Conservation (phyloP, 2,888 invertebrate species). For the Ischnus inquisitorius region DNA sequence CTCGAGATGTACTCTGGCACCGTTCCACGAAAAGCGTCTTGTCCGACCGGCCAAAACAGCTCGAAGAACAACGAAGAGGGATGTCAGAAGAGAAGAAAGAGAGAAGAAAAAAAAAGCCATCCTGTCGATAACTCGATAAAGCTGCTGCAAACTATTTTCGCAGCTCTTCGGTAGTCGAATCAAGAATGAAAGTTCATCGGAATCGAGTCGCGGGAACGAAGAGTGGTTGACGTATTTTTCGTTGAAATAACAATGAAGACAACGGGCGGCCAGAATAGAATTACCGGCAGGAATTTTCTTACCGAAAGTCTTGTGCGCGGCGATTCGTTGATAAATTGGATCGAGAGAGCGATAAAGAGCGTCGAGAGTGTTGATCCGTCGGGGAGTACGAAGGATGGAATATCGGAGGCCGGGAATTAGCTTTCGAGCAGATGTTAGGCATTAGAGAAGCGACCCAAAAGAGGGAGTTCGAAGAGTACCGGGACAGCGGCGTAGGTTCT, state of each 20-base stretch:
- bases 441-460: background rate
- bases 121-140: constrained; percentile 11
- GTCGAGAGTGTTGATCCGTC: background rate
- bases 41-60: background rate
- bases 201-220: background rate
- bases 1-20: background rate
- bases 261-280: background rate
- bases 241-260: background rate
- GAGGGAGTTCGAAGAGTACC: background rate
- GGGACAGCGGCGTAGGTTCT: constrained; percentile 6
- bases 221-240: background rate
- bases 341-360: background rate
- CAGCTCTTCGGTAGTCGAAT: background rate
- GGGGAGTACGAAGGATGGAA: background rate
- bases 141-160: background rate
- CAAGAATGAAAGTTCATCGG: background rate
- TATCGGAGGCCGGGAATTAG: background rate
- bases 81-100: background rate
- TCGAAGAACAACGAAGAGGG: background rate
- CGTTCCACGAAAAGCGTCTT: background rate
- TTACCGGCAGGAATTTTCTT: background rate
- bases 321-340: constrained; percentile 5
- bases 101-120: background rate
- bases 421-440: background rate
- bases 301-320: background rate